Base-by-base conservation (phyloP, 2,113 vertebrate species). In the Aegotheles bennettii region DNA sequence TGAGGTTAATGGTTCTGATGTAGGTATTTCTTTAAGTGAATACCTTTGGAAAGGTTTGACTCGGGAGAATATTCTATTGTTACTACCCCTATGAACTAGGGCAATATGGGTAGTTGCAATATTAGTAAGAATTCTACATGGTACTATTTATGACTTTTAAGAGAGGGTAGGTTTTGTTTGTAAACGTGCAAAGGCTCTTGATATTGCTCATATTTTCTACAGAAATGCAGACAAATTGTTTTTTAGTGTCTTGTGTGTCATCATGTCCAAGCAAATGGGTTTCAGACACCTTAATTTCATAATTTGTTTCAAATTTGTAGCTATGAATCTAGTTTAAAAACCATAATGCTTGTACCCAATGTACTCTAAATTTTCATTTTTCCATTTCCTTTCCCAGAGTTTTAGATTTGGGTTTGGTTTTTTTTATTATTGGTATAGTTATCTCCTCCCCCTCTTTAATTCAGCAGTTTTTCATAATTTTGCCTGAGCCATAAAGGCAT, bases 121-220 rank as follows among this genome's bases (percentile, higher is more conserved):
- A 95, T 94, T 92, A 95, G 94, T 70, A 65, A 90, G 75, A 94
- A 88, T 95, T 87, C 94, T 95, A 89, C 36, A 29, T 57, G 73
- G 87, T 64, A 54, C 87, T 95, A 75, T 89, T 89, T 87, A 82
- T 76, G 87, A 60, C 65, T 89, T 93, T 68, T 78, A 87, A 94
- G 87, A 79, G 69, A 68, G 63, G 29, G 45, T 78, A 31, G 16
- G 45, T 82, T 94, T 95, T 94, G 50, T 12, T 87, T 91, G 75
- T 51, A 84, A 82, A 93, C 76, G 60, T 96, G 59, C 48, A 73
- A 82, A 79, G 26, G 61, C 60, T 91, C 53, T 91, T 87, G 48
- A 84, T 54, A 23, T 93, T 93, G 64, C 69, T 93, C 87, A 29
- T 73, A 36, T 89, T 95, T 97, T 94, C 93, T 70, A 18, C 0